Conservation (phyloP, 1,140 invertebrate species). For the Lucilia cuprina region DNA sequence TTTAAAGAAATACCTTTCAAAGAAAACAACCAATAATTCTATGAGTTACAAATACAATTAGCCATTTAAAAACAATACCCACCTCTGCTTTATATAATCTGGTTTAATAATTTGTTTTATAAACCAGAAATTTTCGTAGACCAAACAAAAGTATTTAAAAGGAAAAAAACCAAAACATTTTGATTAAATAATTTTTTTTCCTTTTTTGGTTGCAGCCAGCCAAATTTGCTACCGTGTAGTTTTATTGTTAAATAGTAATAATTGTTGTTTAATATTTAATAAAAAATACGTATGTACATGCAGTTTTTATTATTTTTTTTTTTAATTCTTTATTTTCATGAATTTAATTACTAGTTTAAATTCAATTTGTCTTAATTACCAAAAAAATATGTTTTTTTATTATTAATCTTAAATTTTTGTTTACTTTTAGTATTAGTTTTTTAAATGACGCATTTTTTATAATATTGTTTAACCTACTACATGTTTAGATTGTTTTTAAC, state of each 20-base stretch:
- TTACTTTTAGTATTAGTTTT: background rate
- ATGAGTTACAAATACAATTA: background rate
- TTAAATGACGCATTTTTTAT: background rate
- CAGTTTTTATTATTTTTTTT: background rate
- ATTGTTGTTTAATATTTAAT: background rate
- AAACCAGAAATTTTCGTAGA: too few relatives aligned
- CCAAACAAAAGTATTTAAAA: background rate
- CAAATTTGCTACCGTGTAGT: background rate
- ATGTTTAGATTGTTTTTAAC: background rate
- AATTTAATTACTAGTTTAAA: background rate
- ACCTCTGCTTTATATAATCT: background rate
- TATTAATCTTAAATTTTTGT: background rate
- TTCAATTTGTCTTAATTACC: background rate
- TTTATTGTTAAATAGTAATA: background rate
- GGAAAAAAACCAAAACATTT: background rate
- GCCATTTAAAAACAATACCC: background rate
- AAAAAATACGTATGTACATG: constrained; percentile 9
- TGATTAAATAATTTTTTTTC: background rate
- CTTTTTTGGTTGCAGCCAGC: background rate
- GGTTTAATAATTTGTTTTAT: too few relatives aligned
- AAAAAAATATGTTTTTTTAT: background rate
- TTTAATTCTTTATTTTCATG: background rate
- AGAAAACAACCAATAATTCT: background rate
- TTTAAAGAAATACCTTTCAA: too few relatives aligned
- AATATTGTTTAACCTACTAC: background rate